Evolutionary conservation across 1,140 invertebrate species (phyloP).

Genomic region (Drosophila arizonae): DNA sequence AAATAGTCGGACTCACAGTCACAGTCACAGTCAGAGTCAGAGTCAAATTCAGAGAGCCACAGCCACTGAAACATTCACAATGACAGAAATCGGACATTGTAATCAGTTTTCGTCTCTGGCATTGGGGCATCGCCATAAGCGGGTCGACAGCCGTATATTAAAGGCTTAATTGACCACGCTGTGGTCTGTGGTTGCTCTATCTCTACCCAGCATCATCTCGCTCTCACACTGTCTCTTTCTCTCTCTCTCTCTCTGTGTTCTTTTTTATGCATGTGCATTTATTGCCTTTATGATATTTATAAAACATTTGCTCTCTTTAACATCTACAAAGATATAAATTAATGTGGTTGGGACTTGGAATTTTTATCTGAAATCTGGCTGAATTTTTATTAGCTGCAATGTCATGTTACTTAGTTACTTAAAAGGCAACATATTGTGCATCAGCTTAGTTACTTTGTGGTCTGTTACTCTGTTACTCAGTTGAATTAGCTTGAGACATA

Average conservation of each 20-base stretch:
- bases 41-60: background rate
- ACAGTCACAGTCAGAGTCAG: background rate
- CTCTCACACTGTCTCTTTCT: background rate
- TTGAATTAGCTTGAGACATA: too few species aligned
- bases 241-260: background rate
- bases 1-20: slow-evolving; percentile 21
- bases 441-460: too few species aligned
- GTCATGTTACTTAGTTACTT: too few species aligned
- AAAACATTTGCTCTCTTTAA: too few species aligned
- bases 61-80: background rate
- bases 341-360: too few species aligned
- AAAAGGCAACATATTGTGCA: too few species aligned
- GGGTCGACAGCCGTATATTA: slow-evolving; percentile 49
- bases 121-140: slow-evolving; percentile 28
- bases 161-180: slow-evolving; percentile 64
- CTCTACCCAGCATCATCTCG: background rate
- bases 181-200: slow-evolving; percentile 20
- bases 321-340: too few species aligned
- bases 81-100: background rate
- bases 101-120: slow-evolving; percentile 16
- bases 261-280: too few species aligned
- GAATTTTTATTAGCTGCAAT: too few species aligned
- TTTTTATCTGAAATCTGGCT: too few species aligned
- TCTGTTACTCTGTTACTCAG: too few species aligned
- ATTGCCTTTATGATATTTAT: too few species aligned